Evolutionary conservation across 2,113 vertebrate genomes (phyloP), one percentile per base, ranked within the genome.

Genomic region (Corythornis madagascariensis): DNA sequence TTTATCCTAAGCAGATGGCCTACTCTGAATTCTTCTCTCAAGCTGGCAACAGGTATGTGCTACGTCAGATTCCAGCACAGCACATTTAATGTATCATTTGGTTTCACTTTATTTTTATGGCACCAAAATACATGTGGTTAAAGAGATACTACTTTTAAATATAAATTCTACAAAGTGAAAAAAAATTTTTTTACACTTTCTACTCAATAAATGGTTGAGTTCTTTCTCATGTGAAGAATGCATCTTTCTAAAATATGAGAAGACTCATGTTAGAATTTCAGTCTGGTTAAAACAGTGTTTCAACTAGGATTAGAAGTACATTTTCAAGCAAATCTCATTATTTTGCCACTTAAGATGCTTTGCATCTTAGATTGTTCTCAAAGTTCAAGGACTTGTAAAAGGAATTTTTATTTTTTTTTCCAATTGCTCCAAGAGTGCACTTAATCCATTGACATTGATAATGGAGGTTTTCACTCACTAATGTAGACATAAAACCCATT

Each of bases 401-500:
- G 26, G 14, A 67, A 87, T 38, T 38, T 38, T 38, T 38, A 10
- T 38, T 38, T 38, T 38, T 38, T 38, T 38, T 38, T 38, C 9
- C 38, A 38, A 8, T 24, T 55, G 24, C 8, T 64, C 9, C 7
- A 60, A 38, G 5, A 38, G 11, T 52, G 16, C 3, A 22, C 18
- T 85, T 74, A 85, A 45, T 38, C 16, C 7, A 10, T 6, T 6
- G 4, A 3, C 33, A 28, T 9, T 83, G 19, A 42, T 10, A 72
- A 11, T 8, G 60, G 63, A 24, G 9, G 2, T 5, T 85, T 87
- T 79, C 42, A 40, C 16, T 28, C 3, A 1, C 5, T 82, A n/a
- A 15, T 6, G 9, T 20, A 71, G 14, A 33, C 0, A 6, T 29
- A 47, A 78, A 0, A 0, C 38, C 7, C 24, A 28, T 33, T 79